Base-by-base conservation (phyloP, 1,140 invertebrate genomes). In the Drosophila lacertosa region DNA sequence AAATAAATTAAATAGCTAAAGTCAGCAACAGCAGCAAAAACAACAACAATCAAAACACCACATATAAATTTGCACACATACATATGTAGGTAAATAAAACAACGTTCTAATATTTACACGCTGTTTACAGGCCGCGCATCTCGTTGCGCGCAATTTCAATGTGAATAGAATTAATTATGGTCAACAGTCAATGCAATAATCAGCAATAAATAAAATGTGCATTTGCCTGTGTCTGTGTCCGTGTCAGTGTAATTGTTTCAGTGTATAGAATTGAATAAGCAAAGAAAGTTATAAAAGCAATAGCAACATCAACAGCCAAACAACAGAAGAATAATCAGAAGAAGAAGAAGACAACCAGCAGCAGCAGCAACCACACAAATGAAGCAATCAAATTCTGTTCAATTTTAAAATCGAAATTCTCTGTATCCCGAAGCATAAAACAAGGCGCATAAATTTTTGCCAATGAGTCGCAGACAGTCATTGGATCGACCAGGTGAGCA, bases 381-480 rank as follows among this genome's bases (percentile, higher is more conserved):
- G 77, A 88, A 82, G 78, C 82, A 78, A 88, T 74, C 59, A 77
- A 77, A 72, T 69, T 88, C 74, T 50, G 74, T 77, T 75, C 37
- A 66, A 74, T 82, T 66, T 58, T 77, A 53, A 66, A 66, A 66
- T 60, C 65, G 42, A 68, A 76, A 66, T 74, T 77, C 60, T 88
- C 77, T 82, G 62, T 74, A 63, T 78, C 77, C 44, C 58, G 54
- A 68, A 63, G 71, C 69, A 71, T 71, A 64, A 66, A 64, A 74
- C 70, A 71, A 67, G 82, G 77, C 69, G 70, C 66, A 88, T 67
- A 88, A 88, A 88, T 88, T 74, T 82, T 84, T 78, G 89, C 89
- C 89, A 90, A 90, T 90, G 89, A 90, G 89, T 90, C 89, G 89
- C 74, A 89, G 89, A 83, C 89, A 90, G 89, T 90, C 89, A 88